These are phyloP conservation scores for Diceros bicornis DNA, from an alignment of 2,797 vertebrate species.

Conservation along the genomic window DNA sequence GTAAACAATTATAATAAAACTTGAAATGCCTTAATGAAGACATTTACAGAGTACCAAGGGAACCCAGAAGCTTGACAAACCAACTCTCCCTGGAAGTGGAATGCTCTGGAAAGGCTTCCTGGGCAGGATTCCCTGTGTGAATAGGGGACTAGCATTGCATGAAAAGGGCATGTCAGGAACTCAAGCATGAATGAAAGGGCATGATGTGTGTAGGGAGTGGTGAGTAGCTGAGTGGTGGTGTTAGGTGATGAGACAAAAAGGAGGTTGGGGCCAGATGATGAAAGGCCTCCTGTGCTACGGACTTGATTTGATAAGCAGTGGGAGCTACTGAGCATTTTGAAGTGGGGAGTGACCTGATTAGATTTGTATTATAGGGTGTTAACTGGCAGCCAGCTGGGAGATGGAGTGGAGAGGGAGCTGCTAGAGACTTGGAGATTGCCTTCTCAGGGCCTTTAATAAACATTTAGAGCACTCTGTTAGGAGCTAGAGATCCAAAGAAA, in stretches of 20 bases:
- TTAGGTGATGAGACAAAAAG: background rate
- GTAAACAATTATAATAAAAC: conserved; percentile 42
- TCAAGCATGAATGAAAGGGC: background rate
- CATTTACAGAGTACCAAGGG: background rate
- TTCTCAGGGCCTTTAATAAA: background rate
- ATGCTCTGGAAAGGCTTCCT: conserved; percentile 15
- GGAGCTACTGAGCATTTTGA: background rate
- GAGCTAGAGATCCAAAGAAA: background rate
- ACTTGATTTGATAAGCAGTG: background rate
- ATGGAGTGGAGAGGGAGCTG: background rate
- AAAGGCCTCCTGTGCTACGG: background rate
- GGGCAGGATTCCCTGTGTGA: background rate
- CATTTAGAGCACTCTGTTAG: background rate
- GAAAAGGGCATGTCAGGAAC: background rate
- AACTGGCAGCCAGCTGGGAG: background rate
- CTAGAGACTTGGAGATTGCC: background rate
- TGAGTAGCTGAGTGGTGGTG: background rate
- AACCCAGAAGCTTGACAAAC: background rate
- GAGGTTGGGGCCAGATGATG: background rate
- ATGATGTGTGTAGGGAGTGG: background rate
- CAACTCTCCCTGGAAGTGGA: background rate
- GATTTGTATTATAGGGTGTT: background rate
- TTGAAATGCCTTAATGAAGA: conserved; percentile 39
- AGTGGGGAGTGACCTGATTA: background rate
- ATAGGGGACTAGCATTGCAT: background rate